A percentile compares a stretch with the other conserved stretches of the same genome.
phyloP scores from a whole-genome alignment of 2,113 vertebrate genomes.

The Zingel zingel region DNA sequence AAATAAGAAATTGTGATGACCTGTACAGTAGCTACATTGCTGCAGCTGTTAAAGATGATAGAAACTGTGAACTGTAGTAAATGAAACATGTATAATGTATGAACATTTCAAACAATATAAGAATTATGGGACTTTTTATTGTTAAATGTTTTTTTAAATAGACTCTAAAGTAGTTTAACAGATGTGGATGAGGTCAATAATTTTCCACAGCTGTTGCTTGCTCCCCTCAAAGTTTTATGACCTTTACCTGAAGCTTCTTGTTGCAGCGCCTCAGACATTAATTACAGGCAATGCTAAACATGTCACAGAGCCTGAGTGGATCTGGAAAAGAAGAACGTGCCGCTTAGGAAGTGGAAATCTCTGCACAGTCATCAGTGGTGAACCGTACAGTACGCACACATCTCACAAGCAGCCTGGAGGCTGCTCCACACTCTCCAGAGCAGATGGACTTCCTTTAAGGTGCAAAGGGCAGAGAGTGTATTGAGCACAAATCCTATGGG shows the following conservation, averaged over 20 bases:
- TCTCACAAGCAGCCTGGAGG: slow-evolving; percentile 62
- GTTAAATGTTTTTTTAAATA: neutral
- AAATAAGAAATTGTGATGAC: slow-evolving; percentile 14
- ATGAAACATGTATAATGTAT: slow-evolving; percentile 19
- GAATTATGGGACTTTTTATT: slow-evolving; percentile 15
- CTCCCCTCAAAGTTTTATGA: slow-evolving; percentile 44
- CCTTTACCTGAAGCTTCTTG: slow-evolving; percentile 62
- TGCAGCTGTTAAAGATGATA: neutral
- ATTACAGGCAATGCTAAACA: slow-evolving; percentile 62
- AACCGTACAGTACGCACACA: slow-evolving; percentile 60
- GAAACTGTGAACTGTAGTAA: neutral
- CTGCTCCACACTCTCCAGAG: slow-evolving; percentile 60
- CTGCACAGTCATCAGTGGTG: slow-evolving; percentile 53
- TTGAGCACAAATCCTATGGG: slow-evolving; percentile 79
- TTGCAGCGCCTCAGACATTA: slow-evolving; percentile 58
- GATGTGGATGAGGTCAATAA: slow-evolving; percentile 58
- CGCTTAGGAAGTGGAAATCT: slow-evolving; percentile 71
- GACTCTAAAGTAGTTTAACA: slow-evolving; percentile 48
- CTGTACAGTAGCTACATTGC: slow-evolving; percentile 17
- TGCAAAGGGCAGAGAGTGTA: slow-evolving; percentile 77
- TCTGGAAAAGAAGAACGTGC: slow-evolving; percentile 61
- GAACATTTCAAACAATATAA: slow-evolving; percentile 49
- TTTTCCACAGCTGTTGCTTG: slow-evolving; percentile 47
- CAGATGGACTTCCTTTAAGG: slow-evolving; percentile 81
- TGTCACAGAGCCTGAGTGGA: slow-evolving; percentile 63